Evolutionary conservation across 2,888 invertebrate genomes (phyloP), one percentile per base, ranked within the genome.

Genomic region (Drosophila paramelanica): DNA sequence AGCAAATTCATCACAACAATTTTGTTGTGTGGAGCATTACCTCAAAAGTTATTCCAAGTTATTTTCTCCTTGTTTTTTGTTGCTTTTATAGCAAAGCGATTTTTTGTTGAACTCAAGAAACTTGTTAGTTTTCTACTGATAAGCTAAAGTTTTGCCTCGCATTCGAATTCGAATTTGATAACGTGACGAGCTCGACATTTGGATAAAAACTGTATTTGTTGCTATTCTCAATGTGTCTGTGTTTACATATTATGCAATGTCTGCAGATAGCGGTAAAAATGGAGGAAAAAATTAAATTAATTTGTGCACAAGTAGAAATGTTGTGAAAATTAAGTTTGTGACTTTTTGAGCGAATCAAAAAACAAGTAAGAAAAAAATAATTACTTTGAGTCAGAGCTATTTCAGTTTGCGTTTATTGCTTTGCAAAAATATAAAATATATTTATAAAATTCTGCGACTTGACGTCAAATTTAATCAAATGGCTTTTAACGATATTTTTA

Each of bases 1-100:
- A 70, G 70, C 59, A 67, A 83, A 88, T 88, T 79, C 72, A 74
- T 73, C 72, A 69, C 47, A 79, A 73, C 47, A 79, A 73, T 79
- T 84, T 81, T 70, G 66, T 49, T 73, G 74, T 72, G 74, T 72
- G 73, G 59, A 67, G 45, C 55, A 66, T 67, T 55, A 61, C 64
- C 56, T 47, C 25, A 52, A 67, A 67, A 73, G 59, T 62, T 76
- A 53, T 56, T 31, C n/a, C 25, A 41, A 14, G 46, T 46, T 50
- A 43, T 47, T 42, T 17, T 8, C 39, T 36, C 13, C 10, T 50
- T 55, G 13, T 45, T 39, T 39, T 17, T 58, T 52, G 5, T 53
- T 55, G 6, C 57, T 72, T 45, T 62, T 58, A 43, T 11, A 14
- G 52, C 4, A 5, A 45, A 20, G 42, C 45, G 50, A 64, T 57